Evolutionary conservation across 1,140 invertebrate species (phyloP).

Genomic region (Bombus superbus): DNA sequence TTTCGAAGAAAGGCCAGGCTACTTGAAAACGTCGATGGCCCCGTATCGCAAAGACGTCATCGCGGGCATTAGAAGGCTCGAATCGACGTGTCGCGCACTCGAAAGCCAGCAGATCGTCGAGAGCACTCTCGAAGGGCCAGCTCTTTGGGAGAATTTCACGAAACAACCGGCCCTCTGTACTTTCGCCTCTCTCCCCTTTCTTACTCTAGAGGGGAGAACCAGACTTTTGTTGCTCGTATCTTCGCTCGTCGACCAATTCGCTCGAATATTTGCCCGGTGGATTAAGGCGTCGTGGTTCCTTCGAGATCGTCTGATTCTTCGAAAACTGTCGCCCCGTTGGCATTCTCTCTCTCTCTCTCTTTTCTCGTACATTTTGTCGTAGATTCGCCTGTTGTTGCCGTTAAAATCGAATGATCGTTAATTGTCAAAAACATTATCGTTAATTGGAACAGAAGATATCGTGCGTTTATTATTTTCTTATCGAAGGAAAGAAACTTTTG

Average conservation of each 20-base stretch:
- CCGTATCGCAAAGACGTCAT: slow-evolving; percentile 61
- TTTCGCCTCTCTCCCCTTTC: background rate
- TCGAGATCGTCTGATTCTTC: background rate
- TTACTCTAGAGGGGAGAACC: background rate
- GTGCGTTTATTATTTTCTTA: no score
- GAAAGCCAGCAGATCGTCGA: slow-evolving; percentile 44
- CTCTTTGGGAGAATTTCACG: slow-evolving; percentile 57
- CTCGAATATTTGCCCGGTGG: background rate
- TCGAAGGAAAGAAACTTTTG: no score
- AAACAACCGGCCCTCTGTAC: slow-evolving; percentile 63
- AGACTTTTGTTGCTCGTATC: slow-evolving; percentile 17
- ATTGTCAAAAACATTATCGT: no score
- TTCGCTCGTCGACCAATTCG: background rate
- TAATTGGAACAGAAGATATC: rapidly evolving
- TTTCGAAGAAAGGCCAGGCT: slow-evolving; percentile 44
- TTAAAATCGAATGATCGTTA: background rate
- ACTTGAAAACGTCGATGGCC: slow-evolving; percentile 55
- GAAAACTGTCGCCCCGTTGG: background rate
- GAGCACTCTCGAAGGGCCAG: slow-evolving; percentile 41
- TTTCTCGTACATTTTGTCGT: background rate
- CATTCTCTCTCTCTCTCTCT: no score
- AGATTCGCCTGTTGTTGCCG: background rate
- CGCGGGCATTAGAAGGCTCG: slow-evolving; percentile 63
- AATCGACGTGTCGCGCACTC: slow-evolving; percentile 49
- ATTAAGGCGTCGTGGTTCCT: background rate